Conservation (phyloP, 2,797 vertebrate genomes). For the Enteromius fasciolatus region DNA sequence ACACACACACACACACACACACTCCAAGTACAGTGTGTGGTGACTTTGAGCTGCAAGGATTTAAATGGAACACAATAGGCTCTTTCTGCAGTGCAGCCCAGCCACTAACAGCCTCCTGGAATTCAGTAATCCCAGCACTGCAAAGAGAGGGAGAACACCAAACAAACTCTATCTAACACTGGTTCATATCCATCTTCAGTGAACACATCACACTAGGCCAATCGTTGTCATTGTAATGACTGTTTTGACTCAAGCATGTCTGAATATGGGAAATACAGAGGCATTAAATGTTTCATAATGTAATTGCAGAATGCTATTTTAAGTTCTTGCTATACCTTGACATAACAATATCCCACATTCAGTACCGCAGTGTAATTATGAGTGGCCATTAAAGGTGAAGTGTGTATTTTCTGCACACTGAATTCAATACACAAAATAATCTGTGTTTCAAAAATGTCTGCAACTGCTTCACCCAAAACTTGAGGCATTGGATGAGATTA, state of each 20-base stretch:
- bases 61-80: conserved; percentile 69
- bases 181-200: not conserved
- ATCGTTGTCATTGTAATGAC: conserved; percentile 15
- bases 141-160: conserved; percentile 55
- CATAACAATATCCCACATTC: not conserved
- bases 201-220: not conserved
- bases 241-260: not conserved
- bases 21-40: conserved; percentile 27
- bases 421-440: not conserved
- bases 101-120: conserved; percentile 66
- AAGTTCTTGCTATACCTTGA: not conserved
- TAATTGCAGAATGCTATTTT: not conserved
- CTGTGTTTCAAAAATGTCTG: not conserved
- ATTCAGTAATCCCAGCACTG: conserved; percentile 75
- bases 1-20: conserved; percentile 8
- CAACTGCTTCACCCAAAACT: not conserved
- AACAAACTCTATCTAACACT: conserved; percentile 27
- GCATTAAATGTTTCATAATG: not conserved
- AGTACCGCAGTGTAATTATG: not conserved
- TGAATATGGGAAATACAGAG: not conserved
- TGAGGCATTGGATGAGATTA: not conserved
- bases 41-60: conserved; percentile 57
- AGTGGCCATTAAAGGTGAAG: not conserved
- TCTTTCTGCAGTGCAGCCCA: conserved; percentile 61
- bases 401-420: not conserved